phyloP scores from a whole-genome alignment of 2,113 vertebrate genomes.

The Campylomormyrus numenius region DNA sequence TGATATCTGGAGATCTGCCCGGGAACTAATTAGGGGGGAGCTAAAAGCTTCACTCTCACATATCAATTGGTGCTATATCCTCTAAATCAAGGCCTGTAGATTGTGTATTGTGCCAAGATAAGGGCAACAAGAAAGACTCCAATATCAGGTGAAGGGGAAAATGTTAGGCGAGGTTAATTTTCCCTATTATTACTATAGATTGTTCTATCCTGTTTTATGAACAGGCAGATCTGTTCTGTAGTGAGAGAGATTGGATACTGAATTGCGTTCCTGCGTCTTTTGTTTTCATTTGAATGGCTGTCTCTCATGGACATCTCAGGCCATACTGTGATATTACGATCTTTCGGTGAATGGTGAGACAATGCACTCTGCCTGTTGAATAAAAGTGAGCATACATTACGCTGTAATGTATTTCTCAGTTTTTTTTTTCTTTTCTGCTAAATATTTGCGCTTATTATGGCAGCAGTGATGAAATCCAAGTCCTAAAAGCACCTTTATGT shows the following conservation, averaged over 20 bases:
- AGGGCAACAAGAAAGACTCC: slow-evolving; percentile 7
- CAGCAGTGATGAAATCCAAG: neutral
- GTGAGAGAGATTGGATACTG: neutral
- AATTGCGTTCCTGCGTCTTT: neutral
- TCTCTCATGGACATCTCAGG: neutral
- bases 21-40: slow-evolving; percentile 10
- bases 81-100: slow-evolving; percentile 6
- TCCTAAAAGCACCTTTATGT: neutral
- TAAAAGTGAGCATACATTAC: neutral
- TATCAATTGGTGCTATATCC: neutral
- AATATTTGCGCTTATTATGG: neutral
- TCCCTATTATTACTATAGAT: slow-evolving; percentile 1
- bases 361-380: neutral
- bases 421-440: neutral
- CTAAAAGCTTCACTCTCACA: neutral
- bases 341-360: neutral
- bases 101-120: slow-evolving; percentile 9
- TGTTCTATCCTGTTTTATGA: slow-evolving; percentile 5
- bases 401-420: neutral
- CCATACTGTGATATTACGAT: neutral
- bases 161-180: slow-evolving; percentile 3
- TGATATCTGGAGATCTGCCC: slow-evolving; percentile 15
- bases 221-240: neutral
- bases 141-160: slow-evolving; percentile 14
- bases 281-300: neutral